Conservation (phyloP, 2,888 invertebrate genomes). For the Linyphia triangularis region DNA sequence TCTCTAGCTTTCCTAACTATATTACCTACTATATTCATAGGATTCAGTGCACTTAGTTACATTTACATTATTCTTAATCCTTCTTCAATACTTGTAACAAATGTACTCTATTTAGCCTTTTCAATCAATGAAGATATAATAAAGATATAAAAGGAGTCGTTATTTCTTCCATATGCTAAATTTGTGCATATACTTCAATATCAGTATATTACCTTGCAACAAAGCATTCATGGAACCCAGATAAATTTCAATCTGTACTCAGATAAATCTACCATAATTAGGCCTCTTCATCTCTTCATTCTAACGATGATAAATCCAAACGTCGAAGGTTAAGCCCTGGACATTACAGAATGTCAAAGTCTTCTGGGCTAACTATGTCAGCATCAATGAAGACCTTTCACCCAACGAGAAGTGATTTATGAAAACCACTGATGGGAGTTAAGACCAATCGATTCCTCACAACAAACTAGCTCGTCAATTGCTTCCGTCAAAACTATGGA, state of each 20-base stretch:
- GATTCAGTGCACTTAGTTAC: too few species aligned
- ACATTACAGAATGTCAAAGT: slow-evolving; percentile 3
- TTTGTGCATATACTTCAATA: background rate
- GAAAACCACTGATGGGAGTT: slow-evolving; percentile 23
- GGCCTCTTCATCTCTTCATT: background rate
- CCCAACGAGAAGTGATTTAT: slow-evolving; percentile 31
- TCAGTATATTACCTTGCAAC: background rate
- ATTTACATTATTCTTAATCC: too few species aligned
- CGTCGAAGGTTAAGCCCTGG: background rate
- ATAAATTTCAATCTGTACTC: background rate
- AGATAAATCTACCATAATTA: slow-evolving; percentile 15
- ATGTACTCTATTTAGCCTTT: too few species aligned
- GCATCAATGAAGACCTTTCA: slow-evolving; percentile 3
- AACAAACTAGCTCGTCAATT: slow-evolving; percentile 30
- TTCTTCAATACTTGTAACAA: too few species aligned
- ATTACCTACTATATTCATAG: too few species aligned
- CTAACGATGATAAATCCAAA: background rate
- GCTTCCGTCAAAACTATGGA: slow-evolving; percentile 26
- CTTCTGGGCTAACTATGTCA: background rate
- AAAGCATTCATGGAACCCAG: background rate
- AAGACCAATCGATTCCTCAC: slow-evolving; percentile 15
- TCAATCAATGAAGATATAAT: too few species aligned
- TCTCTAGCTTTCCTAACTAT: too few species aligned
- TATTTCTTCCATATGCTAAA: background rate
- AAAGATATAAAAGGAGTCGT: too few species aligned